Evolutionary conservation across 2,113 vertebrate genomes (phyloP).

Genomic region (Salvelinus namaycush): DNA sequence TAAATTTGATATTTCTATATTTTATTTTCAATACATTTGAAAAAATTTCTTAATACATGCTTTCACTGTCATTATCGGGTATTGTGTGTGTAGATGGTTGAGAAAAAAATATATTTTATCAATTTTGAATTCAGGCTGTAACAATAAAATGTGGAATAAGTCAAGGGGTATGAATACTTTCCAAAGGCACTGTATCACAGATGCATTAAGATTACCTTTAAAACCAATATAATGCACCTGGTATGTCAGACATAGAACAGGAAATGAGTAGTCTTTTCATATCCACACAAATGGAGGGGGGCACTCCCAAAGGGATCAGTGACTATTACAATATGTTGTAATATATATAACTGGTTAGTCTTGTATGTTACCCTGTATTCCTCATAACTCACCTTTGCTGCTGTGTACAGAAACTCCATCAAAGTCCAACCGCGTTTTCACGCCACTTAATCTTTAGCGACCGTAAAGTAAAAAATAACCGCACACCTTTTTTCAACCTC

Average conservation of each 20-base stretch:
- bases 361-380: background rate
- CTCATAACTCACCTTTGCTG: conserved; percentile 61
- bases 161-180: no score
- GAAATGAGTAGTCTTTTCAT: background rate
- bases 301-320: background rate
- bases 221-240: background rate
- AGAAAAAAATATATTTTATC: no score
- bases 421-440: conserved; percentile 10
- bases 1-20: no score
- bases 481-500: background rate
- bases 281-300: background rate
- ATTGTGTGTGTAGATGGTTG: no score
- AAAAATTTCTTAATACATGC: no score
- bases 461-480: conserved; percentile 4
- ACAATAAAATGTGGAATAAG: no score
- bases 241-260: background rate
- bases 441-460: background rate
- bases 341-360: background rate
- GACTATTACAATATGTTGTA: background rate
- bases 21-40: no score
- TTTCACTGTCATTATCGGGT: no score
- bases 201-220: conserved; percentile 23
- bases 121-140: no score
- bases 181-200: background rate
- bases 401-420: conserved; percentile 64